phyloP scores from a whole-genome alignment of 1,140 invertebrate species.

The Bicyclus anynana region DNA sequence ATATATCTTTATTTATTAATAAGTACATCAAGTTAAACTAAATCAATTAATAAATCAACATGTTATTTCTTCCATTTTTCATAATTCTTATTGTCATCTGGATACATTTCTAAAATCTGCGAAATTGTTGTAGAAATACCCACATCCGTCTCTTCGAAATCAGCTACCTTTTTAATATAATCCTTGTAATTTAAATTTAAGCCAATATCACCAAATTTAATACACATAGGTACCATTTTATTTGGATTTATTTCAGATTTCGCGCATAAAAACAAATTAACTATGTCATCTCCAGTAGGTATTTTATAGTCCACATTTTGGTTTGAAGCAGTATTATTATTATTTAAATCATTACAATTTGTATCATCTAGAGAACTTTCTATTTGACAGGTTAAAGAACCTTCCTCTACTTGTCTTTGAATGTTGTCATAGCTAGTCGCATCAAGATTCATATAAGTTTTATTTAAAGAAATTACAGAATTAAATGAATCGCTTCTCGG shows the following conservation, averaged over 20 bases:
- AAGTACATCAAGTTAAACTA: not conserved
- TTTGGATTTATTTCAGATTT: constrained; percentile 1
- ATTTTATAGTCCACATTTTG: constrained; percentile 25
- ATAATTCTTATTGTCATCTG: constrained; percentile 41
- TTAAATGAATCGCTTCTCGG: constrained; percentile 32
- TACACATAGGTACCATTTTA: constrained; percentile 40
- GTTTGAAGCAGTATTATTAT: constrained; percentile 7
- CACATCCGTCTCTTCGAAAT: constrained; percentile 23
- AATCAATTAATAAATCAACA: constrained; percentile 21
- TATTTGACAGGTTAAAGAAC: not conserved
- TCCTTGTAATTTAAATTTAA: constrained; percentile 50
- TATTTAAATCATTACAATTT: constrained; percentile 4
- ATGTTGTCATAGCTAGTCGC: constrained; percentile 45
- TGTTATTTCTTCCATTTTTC: constrained; percentile 6
- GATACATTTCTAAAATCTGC: constrained; percentile 50
- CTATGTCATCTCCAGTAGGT: constrained; percentile 37
- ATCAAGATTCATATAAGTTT: constrained; percentile 58
- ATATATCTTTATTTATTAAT: not conserved
- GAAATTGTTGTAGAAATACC: constrained; percentile 21
- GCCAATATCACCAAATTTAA: constrained; percentile 49
- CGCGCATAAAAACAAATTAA: constrained; percentile 36
- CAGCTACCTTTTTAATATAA: constrained; percentile 31
- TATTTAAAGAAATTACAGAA: constrained; percentile 43
- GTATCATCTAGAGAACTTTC: constrained; percentile 8
- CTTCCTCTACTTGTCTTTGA: not conserved